phyloP scores from a whole-genome alignment of 2,797 vertebrate species.

The Craterocephalus amniculus region DNA sequence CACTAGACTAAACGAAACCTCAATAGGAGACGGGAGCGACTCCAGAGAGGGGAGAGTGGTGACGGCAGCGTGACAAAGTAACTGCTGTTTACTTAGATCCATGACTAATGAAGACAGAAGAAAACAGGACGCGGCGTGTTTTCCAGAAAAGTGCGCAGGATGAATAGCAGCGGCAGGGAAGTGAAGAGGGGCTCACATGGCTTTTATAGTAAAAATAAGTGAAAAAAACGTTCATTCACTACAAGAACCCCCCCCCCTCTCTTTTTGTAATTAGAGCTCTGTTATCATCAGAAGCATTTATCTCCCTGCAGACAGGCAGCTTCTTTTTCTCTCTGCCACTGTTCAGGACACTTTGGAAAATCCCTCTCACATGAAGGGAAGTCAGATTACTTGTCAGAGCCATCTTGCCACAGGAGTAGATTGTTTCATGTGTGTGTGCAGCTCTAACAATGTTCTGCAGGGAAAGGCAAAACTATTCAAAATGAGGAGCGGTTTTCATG shows the following conservation, averaged over 20 bases:
- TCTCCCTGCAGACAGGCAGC: conserved; percentile 20
- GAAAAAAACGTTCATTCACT: conserved; percentile 4
- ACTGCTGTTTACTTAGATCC: conserved; percentile 31
- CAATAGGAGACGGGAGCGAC: neutral
- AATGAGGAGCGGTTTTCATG: conserved; percentile 20
- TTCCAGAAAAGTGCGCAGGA: conserved; percentile 39
- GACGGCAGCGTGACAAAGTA: conserved; percentile 13
- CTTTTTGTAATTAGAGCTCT: conserved; percentile 25
- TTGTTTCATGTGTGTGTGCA: conserved; percentile 12
- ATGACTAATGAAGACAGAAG: conserved; percentile 24
- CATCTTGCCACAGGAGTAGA: neutral
- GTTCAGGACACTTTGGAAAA: conserved; percentile 7
- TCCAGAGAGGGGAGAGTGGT: neutral
- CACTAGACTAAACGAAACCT: neutral
- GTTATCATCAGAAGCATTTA: conserved; percentile 16
- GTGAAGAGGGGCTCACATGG: conserved; percentile 2
- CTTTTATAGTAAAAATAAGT: conserved; percentile 1
- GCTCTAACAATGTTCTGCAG: conserved; percentile 15
- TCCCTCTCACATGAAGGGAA: neutral
- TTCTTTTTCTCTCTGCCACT: conserved; percentile 27
- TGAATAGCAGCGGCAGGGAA: conserved; percentile 25
- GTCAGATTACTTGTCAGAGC: neutral
- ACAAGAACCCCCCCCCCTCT: neutral
- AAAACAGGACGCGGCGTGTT: conserved; percentile 55
- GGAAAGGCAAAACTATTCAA: conserved; percentile 19